Conservation (phyloP, 1,140 invertebrate genomes). For the Solen grandis region DNA sequence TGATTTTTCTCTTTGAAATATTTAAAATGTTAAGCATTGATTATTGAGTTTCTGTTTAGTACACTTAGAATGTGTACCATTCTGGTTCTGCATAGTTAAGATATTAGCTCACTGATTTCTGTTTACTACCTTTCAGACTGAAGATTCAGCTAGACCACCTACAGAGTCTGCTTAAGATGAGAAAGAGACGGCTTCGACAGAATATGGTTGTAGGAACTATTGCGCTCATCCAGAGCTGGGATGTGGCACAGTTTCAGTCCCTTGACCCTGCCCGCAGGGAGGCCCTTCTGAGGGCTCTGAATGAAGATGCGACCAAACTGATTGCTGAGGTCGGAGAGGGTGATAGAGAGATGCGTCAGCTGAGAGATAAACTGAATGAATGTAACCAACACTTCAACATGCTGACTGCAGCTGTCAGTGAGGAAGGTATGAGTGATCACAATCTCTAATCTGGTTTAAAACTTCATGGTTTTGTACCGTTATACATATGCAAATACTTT, state of each 20-base stretch:
- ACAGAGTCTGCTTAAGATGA: slow-evolving; percentile 96
- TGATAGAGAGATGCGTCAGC: slow-evolving; percentile 92
- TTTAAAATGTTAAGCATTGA: too few species aligned
- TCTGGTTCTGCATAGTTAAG: too few species aligned
- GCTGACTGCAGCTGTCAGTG: slow-evolving; percentile 85
- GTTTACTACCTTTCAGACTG: too few species aligned
- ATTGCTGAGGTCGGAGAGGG: slow-evolving; percentile 94
- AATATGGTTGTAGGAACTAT: slow-evolving; percentile 99
- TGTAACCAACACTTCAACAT: slow-evolving; percentile 98
- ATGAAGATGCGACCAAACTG: slow-evolving; percentile 98
- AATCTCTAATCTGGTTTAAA: too few species aligned
- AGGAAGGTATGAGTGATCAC: slow-evolving; percentile 73
- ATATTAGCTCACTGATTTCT: too few species aligned
- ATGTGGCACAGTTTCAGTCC: slow-evolving; percentile 93
- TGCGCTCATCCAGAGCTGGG: slow-evolving; percentile 97
- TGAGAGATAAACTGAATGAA: slow-evolving; percentile 95
- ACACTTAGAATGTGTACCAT: too few species aligned
- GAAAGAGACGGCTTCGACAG: slow-evolving; percentile 94
- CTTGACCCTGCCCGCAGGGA: slow-evolving; percentile 97
- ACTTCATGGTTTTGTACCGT: too few species aligned
- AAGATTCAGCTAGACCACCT: slow-evolving; percentile 94
- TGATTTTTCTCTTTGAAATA: too few species aligned
- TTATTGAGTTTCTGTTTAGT: too few species aligned
- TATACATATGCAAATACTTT: too few species aligned
- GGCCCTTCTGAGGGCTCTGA: slow-evolving; percentile 95